A percentile compares a stretch with the other conserved stretches of the same genome.
Evolutionary conservation across 2,797 vertebrate species (phyloP).

Genomic region (Gallirallus australis): DNA sequence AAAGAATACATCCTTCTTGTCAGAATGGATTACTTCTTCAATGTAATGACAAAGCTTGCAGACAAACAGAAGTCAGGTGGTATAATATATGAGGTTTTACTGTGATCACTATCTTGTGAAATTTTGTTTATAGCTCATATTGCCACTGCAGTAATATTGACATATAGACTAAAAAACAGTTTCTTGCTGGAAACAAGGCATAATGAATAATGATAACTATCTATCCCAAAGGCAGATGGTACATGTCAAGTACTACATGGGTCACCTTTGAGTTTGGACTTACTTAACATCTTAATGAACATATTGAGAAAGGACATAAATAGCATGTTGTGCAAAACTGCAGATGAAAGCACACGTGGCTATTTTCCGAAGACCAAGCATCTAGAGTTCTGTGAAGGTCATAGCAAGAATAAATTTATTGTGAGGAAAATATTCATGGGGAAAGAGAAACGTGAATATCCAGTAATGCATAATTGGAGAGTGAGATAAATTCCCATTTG

Average conservation of each 20-base stretch:
- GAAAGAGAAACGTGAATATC: background rate
- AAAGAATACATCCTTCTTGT: background rate
- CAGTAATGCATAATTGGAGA: background rate
- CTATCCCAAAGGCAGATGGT: background rate
- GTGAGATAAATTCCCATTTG: background rate
- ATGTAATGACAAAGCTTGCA: background rate
- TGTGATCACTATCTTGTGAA: background rate
- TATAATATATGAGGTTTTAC: background rate
- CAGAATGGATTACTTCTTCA: background rate
- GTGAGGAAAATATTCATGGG: background rate
- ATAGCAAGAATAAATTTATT: background rate
- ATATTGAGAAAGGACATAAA: background rate
- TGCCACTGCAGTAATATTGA: background rate
- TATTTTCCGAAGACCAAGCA: background rate
- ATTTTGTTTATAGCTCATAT: constrained; percentile 9
- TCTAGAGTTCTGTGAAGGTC: background rate
- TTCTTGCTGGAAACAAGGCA: background rate
- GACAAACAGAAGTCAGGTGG: background rate
- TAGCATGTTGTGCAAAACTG: background rate
- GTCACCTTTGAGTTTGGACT: background rate
- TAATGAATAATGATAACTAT: constrained; percentile 22
- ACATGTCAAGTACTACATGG: background rate
- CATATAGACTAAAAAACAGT: background rate
- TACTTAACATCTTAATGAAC: background rate
- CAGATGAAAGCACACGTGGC: background rate